phyloP scores from a whole-genome alignment of 2,888 invertebrate species.

The Cremastobaeus sp. region DNA sequence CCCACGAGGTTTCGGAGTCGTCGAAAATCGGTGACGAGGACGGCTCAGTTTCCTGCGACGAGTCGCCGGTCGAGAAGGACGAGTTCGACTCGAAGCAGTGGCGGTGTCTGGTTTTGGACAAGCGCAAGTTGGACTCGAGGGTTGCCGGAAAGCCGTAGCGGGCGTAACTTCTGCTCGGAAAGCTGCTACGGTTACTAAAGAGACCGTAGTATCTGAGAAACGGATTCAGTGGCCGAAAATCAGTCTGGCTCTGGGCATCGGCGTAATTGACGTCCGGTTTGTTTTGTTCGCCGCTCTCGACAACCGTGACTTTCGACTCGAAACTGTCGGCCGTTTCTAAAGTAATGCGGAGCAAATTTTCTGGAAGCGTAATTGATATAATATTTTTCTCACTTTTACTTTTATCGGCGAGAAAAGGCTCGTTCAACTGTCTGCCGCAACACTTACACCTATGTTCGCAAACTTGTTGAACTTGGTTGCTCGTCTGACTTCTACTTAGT shows the following conservation, averaged over 20 bases:
- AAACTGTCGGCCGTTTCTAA: conserved; percentile 68
- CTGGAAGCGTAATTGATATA: conserved; percentile 72
- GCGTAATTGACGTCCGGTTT: conserved; percentile 58
- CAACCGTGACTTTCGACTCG: conserved; percentile 69
- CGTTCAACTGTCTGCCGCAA: conserved; percentile 22
- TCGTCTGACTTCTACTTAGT: conserved; percentile 41
- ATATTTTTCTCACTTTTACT: conserved; percentile 64
- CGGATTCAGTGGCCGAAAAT: conserved; percentile 33
- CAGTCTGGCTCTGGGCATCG: conserved; percentile 69
- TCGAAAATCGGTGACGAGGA: too few species aligned
- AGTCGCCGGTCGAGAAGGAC: too few species aligned
- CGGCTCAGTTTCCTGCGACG: too few species aligned
- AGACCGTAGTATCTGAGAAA: conserved; percentile 11
- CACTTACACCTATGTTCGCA: conserved; percentile 35
- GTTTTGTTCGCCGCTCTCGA: conserved; percentile 43
- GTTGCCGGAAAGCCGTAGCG: not conserved
- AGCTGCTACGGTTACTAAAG: not conserved
- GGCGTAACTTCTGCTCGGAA: conserved; percentile 7
- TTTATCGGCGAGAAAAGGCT: not conserved
- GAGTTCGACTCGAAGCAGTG: too few species aligned
- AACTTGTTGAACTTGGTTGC: conserved; percentile 2
- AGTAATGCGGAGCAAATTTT: conserved; percentile 72
- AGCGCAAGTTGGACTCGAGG: not conserved
- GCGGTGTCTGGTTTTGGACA: not conserved
- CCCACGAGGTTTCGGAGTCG: too few species aligned